Evolutionary conservation across 2,113 vertebrate species (phyloP).

Genomic region (Percopsis transmontana): DNA sequence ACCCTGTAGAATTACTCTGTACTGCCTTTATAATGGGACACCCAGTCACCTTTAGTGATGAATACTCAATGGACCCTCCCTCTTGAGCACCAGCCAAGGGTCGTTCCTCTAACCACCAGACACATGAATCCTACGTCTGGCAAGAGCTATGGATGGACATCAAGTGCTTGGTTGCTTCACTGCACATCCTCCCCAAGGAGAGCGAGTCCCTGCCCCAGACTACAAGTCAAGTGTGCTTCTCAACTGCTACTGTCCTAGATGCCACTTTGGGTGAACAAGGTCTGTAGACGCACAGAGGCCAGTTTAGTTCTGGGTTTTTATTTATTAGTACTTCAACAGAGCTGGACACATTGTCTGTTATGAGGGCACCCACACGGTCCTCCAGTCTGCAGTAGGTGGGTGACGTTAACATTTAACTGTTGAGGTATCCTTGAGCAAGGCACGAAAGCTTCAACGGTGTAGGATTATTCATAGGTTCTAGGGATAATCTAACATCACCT

Average conservation of each 20-base stretch:
- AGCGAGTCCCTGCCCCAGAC: background rate
- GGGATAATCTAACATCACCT: too few relatives aligned
- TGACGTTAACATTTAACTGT: background rate
- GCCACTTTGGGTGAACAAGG: too few relatives aligned
- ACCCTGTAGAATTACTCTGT: constrained; percentile 46
- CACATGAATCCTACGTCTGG: constrained; percentile 32
- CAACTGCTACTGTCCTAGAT: background rate
- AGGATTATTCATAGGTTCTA: too few relatives aligned
- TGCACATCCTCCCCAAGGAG: constrained; percentile 45
- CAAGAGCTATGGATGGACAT: constrained; percentile 16
- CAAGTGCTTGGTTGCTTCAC: constrained; percentile 46
- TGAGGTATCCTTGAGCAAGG: constrained; percentile 6
- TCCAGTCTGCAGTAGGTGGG: background rate
- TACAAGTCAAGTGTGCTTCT: constrained; percentile 12
- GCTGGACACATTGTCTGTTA: too few relatives aligned
- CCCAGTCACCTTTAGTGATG: constrained; percentile 48
- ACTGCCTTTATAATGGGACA: constrained; percentile 49
- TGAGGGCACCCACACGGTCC: too few relatives aligned
- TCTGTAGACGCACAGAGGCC: background rate
- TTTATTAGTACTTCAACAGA: too few relatives aligned
- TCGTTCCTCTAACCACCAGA: constrained; percentile 16
- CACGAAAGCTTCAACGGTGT: background rate
- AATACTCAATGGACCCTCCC: constrained; percentile 28
- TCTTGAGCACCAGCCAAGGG: constrained; percentile 35
- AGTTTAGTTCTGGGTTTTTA: too few relatives aligned